phyloP scores from a whole-genome alignment of 2,888 invertebrate species.

The Acleris cristana region DNA sequence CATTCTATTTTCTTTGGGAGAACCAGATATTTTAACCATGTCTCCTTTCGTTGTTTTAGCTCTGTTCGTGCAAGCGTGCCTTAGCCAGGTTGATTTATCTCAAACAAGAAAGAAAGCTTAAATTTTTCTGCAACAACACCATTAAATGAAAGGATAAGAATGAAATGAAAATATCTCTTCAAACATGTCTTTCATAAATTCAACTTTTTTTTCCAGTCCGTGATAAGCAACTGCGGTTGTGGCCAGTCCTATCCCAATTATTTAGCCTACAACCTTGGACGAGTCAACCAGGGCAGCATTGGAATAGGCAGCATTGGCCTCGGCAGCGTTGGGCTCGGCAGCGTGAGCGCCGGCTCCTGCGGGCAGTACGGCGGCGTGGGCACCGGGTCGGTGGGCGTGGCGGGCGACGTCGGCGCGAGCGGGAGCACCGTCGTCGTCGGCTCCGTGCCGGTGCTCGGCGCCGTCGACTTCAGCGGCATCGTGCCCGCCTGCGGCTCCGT shows the following conservation, averaged over 20 bases:
- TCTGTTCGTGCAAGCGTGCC: constrained; percentile 15
- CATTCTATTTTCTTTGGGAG: constrained; percentile 17
- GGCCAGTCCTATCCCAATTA: constrained; percentile 7
- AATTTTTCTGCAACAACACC: too few relatives aligned
- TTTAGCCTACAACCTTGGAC: neutral
- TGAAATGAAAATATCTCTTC: too few relatives aligned
- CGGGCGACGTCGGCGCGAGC: constrained; percentile 48
- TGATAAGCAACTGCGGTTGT: constrained; percentile 23
- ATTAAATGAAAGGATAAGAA: too few relatives aligned
- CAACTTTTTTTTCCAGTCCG: constrained; percentile 12
- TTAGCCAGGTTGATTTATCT: constrained; percentile 27
- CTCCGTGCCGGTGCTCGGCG: constrained; percentile 53
- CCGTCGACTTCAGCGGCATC: constrained; percentile 51
- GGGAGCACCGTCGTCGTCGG: constrained; percentile 50
- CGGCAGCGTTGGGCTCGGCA: neutral
- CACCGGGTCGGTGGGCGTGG: constrained; percentile 45
- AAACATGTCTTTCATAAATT: too few relatives aligned
- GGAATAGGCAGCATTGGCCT: too few relatives aligned
- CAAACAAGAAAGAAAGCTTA: too few relatives aligned
- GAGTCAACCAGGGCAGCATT: neutral
- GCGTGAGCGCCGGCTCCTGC: constrained; percentile 23
- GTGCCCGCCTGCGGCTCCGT: constrained; percentile 49
- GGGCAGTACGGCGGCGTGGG: constrained; percentile 49
- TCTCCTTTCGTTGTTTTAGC: constrained; percentile 15
- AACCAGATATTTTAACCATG: constrained; percentile 11